Percentiles rank a stretch among this genome's conserved stretches.
Conservation (phyloP, 2,113 vertebrate genomes). For the Prunella fulvescens region DNA sequence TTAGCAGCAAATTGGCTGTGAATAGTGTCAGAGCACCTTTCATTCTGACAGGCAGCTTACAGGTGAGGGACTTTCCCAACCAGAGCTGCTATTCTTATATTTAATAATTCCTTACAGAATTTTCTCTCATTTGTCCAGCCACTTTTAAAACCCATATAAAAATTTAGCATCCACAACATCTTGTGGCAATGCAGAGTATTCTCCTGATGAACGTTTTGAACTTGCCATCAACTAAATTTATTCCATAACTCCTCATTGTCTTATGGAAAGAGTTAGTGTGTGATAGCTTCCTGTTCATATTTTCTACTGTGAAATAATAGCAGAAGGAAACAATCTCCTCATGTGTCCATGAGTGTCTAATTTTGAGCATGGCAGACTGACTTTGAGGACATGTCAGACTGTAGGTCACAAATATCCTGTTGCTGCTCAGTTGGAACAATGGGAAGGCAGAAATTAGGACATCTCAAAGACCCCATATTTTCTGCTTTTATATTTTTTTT, state of each 20-base stretch:
- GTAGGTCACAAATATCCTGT: not conserved
- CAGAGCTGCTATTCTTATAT: not conserved
- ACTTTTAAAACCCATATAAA: not conserved
- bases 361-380: not conserved
- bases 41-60: not conserved
- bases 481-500: not conserved
- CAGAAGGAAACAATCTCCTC: not conserved
- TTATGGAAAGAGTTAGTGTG: not conserved
- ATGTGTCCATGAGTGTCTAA: not conserved
- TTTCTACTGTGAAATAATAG: not conserved
- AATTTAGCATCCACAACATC: not conserved
- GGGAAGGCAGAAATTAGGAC: not conserved
- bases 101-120: not conserved
- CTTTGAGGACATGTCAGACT: not conserved
- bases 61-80: not conserved
- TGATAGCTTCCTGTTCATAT: not conserved
- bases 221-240: not conserved
- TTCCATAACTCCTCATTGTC: not conserved
- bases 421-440: not conserved
- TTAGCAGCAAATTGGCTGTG: slow-evolving; percentile 30
- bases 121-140: not conserved
- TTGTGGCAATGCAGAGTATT: not conserved
- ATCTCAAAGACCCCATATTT: not conserved
- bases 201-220: not conserved
- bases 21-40: not conserved